phyloP scores from a whole-genome alignment of 2,888 invertebrate species.

The Papilio demoleus region DNA sequence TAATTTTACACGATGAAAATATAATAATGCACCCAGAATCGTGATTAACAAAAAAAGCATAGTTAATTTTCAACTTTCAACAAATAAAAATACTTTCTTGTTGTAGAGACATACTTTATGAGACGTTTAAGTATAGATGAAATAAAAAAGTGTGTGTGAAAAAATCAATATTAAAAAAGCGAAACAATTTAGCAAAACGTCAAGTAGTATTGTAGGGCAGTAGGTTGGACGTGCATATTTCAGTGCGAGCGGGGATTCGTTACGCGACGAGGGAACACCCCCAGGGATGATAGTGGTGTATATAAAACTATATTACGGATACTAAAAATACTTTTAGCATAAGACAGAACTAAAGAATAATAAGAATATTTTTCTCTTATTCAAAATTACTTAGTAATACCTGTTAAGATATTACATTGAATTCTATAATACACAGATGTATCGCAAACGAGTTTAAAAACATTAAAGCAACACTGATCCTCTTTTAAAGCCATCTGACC shows the following conservation, averaged over 20 bases:
- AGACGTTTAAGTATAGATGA: no score
- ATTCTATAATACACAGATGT: background rate
- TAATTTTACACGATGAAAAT: no score
- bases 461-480: background rate
- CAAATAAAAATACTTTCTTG: no score
- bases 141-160: no score
- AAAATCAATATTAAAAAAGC: no score
- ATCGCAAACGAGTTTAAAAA: background rate
- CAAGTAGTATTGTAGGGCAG: conserved; percentile 15
- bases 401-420: no score
- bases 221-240: conserved; percentile 12
- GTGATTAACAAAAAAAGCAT: no score
- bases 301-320: background rate
- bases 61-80: no score
- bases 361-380: background rate
- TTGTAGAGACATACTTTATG: no score
- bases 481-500: background rate
- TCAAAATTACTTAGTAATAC: background rate
- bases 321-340: background rate
- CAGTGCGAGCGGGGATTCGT: background rate
- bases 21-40: no score
- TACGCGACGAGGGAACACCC: background rate
- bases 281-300: background rate
- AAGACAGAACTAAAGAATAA: background rate
- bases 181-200: background rate